phyloP scores from a whole-genome alignment of 2,888 invertebrate species.

The Galerucella calmariensis region DNA sequence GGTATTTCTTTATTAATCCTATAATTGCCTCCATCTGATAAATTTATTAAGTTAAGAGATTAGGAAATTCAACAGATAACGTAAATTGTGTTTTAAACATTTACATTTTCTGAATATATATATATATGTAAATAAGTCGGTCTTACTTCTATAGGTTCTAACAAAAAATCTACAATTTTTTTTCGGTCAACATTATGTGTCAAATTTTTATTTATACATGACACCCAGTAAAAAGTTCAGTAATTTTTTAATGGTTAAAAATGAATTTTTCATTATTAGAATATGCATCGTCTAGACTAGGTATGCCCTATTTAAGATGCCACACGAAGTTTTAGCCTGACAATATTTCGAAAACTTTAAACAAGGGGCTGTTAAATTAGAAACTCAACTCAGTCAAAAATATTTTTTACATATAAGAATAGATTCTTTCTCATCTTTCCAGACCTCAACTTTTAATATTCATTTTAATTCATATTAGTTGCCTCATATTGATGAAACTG shows the following conservation, averaged over 20 bases:
- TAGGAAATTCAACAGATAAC: slow-evolving; percentile 40
- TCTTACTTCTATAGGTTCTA: slow-evolving; percentile 25
- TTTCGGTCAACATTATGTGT: slow-evolving; percentile 13
- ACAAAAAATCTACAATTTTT: slow-evolving; percentile 23
- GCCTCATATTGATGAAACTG: no score
- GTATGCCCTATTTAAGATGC: slow-evolving; percentile 11
- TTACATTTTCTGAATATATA: slow-evolving; percentile 23
- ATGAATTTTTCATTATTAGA: slow-evolving; percentile 18
- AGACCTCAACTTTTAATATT: no score
- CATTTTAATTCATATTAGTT: no score
- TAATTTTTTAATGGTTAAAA: slow-evolving; percentile 15
- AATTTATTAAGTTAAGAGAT: slow-evolving; percentile 38
- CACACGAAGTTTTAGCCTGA: neutral
- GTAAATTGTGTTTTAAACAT: slow-evolving; percentile 28
- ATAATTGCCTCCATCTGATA: slow-evolving; percentile 45
- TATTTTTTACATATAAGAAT: neutral
- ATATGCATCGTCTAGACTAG: slow-evolving; percentile 29
- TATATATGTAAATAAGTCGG: slow-evolving; percentile 22
- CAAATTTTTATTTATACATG: slow-evolving; percentile 19
- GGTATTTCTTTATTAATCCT: slow-evolving; percentile 43
- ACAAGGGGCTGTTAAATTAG: neutral
- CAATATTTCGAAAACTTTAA: neutral
- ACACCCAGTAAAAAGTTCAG: slow-evolving; percentile 33
- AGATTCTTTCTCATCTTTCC: neutral
- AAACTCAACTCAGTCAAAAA: neutral